A percentile compares a stretch with the other conserved stretches of the same genome.
Conservation (phyloP, 1,140 invertebrate species). For the Hypsibius dujardini region DNA sequence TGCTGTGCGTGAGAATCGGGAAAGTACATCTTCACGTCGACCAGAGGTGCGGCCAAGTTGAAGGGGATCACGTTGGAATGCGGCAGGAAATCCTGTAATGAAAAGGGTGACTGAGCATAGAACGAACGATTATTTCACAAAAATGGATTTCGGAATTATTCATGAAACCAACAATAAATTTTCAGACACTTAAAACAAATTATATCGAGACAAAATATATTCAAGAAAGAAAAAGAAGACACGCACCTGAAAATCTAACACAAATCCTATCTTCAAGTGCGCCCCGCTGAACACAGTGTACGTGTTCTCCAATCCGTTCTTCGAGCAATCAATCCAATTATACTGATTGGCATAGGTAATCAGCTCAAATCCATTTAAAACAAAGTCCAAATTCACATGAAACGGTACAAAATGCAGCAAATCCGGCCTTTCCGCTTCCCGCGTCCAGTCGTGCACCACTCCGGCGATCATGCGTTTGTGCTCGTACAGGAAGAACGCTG, state of each 20-base stretch:
- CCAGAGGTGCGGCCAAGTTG: background rate
- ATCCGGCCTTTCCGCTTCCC: slow-evolving; percentile 61
- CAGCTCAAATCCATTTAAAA: slow-evolving; percentile 86
- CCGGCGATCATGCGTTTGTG: slow-evolving; percentile 37
- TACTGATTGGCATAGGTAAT: slow-evolving; percentile 84
- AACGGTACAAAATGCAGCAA: slow-evolving; percentile 88
- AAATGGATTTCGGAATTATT: too few species aligned
- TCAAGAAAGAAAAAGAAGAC: background rate
- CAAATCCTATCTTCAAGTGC: background rate
- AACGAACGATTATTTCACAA: too few species aligned
- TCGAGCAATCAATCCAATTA: slow-evolving; percentile 94
- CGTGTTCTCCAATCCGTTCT: slow-evolving; percentile 24
- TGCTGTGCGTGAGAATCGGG: slow-evolving; percentile 1
- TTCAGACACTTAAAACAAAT: too few species aligned
- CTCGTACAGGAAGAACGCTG: slow-evolving; percentile 11
- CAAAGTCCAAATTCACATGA: slow-evolving; percentile 76
- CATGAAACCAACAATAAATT: too few species aligned
- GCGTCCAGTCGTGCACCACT: slow-evolving; percentile 87
- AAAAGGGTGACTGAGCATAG: too few species aligned
- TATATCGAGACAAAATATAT: too few species aligned
- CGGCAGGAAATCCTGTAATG: background rate
- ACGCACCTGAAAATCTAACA: background rate
- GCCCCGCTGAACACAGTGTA: slow-evolving; percentile 21
- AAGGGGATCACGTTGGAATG: background rate
- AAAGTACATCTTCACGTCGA: background rate